Conservation (phyloP, 2,797 vertebrate genomes). For the Tarsius wallacei region DNA sequence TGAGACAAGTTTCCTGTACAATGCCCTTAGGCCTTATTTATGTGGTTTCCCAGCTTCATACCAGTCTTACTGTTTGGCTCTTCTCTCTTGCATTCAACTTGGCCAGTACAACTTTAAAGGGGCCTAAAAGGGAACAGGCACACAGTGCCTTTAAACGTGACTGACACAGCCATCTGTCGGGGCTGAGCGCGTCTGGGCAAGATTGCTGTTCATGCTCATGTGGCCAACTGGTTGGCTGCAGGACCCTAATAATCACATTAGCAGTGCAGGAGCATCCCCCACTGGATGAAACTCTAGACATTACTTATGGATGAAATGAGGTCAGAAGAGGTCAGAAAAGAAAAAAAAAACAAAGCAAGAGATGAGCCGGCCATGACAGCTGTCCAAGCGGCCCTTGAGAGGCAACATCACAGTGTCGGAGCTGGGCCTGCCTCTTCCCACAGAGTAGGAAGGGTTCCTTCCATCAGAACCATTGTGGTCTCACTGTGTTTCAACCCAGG, state of each 20-base stretch:
- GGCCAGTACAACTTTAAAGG: slow-evolving; percentile 27
- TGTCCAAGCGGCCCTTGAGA: slow-evolving; percentile 57
- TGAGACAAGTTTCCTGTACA: not conserved
- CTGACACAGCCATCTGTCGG: slow-evolving; percentile 78
- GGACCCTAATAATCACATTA: slow-evolving; percentile 76
- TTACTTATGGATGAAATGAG: slow-evolving; percentile 81
- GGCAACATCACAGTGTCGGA: not conserved
- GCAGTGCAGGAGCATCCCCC: not conserved
- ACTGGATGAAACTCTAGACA: slow-evolving; percentile 59
- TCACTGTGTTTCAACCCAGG: not conserved
- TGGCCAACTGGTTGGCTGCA: slow-evolving; percentile 75
- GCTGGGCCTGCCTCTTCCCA: not conserved
- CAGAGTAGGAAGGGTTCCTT: not conserved
- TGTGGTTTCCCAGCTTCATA: not conserved
- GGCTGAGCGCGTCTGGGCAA: not conserved
- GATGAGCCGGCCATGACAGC: slow-evolving; percentile 64
- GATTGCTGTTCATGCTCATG: slow-evolving; percentile 29
- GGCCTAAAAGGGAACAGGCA: not conserved
- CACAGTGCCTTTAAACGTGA: slow-evolving; percentile 42
- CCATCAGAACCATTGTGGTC: not conserved
- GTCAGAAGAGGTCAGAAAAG: slow-evolving; percentile 71
- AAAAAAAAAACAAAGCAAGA: slow-evolving; percentile 44
- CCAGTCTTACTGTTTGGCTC: not conserved
- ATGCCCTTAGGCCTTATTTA: not conserved
- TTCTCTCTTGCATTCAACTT: slow-evolving; percentile 31